Evolutionary conservation across 2,113 vertebrate genomes (phyloP).

Genomic region (Tapirus terrestris): DNA sequence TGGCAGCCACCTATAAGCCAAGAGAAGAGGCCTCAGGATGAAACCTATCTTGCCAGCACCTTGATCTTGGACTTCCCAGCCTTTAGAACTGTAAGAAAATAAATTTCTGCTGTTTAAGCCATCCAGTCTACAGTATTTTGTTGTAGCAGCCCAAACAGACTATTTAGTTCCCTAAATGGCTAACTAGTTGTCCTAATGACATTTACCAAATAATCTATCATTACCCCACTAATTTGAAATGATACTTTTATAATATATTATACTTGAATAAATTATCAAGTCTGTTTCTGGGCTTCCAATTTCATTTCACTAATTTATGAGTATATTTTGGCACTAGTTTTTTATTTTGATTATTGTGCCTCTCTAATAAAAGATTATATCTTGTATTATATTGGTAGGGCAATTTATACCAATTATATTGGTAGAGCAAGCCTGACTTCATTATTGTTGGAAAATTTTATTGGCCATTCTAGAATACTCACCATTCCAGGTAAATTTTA

Average conservation of each 20-base stretch:
- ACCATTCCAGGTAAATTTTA: not conserved
- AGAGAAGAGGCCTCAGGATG: not conserved
- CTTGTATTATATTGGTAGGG: not conserved
- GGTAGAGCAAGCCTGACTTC: not conserved
- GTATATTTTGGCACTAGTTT: not conserved
- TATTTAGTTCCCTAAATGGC: not conserved
- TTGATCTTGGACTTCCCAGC: too few relatives aligned
- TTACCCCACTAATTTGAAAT: not conserved
- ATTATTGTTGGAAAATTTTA: not conserved
- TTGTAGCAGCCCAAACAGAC: not conserved
- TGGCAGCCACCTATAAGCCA: not conserved
- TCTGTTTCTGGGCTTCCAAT: not conserved
- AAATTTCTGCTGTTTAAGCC: too few relatives aligned
- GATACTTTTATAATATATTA: not conserved
- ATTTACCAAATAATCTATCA: not conserved
- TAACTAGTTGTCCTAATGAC: not conserved
- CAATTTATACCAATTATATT: not conserved
- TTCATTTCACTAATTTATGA: not conserved
- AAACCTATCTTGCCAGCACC: too few relatives aligned
- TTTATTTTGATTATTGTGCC: constrained; percentile 2
- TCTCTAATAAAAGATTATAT: not conserved
- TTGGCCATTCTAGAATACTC: not conserved
- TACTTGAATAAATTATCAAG: not conserved
- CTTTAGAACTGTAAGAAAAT: too few relatives aligned
- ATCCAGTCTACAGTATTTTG: not conserved